Evolutionary conservation across 2,888 invertebrate genomes (phyloP), one percentile per base, ranked within the genome.

Genomic region (Rugalucina vietnamica): DNA sequence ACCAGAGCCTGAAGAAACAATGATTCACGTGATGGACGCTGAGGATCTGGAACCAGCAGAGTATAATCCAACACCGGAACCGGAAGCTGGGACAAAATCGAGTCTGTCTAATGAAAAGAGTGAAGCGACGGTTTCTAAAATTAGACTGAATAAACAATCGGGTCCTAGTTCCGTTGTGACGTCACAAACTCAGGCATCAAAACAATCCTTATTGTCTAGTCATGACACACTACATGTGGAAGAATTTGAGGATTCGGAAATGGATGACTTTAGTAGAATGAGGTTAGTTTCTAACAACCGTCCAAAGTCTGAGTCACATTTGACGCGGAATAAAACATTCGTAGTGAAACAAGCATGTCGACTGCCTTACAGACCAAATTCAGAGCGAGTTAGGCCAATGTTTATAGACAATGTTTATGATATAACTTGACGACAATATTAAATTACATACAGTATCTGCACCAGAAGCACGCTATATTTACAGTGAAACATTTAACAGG

Each of bases 271-370:
- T 76, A 82, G 65, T 73, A 72, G 36, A 78, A 39, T 74, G 75
- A 85, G 87, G 87, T 87, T 85, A 85, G 87, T 87, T 27, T 54
- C 3, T 29, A 29, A 29, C 29, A 24, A 29, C 8, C 74, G 87
- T 36, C 87, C 87, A 14, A 77, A 75, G 71, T 87, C 87, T 8
- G 87, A 87, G 65, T 72, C 79, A 8, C 82, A 76, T 76, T 77
- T 87, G 24, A 14, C 36, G 8, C 50, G 87, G 34, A 85, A 83
- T 76, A 81, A 77, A 84, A 87, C 87, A 4, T 87, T 87, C 77
- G 79, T 87, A 34, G 77, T 87, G 18, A 85, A 29, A 39, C 65
- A 72, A 39, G 76, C 76, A 49, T 29, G 71, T 50, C 37, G n/a
- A 71, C 27, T 54, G 18, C n/a, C 54, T 24, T 43, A 79, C 8